Evolutionary conservation across 2,888 invertebrate species (phyloP).

Genomic region (Dasysyrphus tricinctus): DNA sequence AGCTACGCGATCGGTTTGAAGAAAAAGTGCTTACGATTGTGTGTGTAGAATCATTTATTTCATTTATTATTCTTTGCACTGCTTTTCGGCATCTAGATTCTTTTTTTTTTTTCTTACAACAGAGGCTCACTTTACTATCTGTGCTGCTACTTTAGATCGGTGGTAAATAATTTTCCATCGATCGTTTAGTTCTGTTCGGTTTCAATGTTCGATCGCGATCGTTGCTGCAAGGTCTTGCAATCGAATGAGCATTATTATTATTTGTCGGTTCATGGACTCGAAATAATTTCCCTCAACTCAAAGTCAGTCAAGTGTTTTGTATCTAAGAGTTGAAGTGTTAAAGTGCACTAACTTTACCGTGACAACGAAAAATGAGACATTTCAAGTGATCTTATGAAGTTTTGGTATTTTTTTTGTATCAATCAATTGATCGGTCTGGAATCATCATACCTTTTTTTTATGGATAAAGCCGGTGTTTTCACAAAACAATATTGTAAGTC

Average conservation of each 20-base stretch:
- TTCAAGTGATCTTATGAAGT: conserved; percentile 26
- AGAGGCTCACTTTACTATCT: conserved; percentile 5
- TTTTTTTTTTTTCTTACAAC: background rate
- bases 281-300: conserved; percentile 19
- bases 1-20: conserved; percentile 23
- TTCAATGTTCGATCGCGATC: conserved; percentile 72
- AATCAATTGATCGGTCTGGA: background rate
- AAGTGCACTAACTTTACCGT: conserved; percentile 49
- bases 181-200: conserved; percentile 71
- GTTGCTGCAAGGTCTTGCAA: conserved; percentile 62
- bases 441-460: conserved; percentile 9
- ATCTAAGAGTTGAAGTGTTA: conserved; percentile 19
- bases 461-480: conserved; percentile 50
- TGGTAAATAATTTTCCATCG: conserved; percentile 68
- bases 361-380: background rate
- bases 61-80: conserved; percentile 67
- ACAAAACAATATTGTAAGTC: conserved; percentile 50
- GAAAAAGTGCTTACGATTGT: background rate
- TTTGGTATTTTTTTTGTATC: background rate
- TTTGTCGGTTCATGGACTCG: conserved; percentile 19
- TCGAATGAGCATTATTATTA: conserved; percentile 12
- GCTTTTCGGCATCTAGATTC: conserved; percentile 64
- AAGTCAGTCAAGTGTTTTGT: conserved; percentile 9
- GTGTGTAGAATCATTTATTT: conserved; percentile 39
- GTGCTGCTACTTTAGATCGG: conserved; percentile 33